These are phyloP conservation scores for Dynastes tityus DNA, from an alignment of 2,888 invertebrate species.

Conservation along the genomic window DNA sequence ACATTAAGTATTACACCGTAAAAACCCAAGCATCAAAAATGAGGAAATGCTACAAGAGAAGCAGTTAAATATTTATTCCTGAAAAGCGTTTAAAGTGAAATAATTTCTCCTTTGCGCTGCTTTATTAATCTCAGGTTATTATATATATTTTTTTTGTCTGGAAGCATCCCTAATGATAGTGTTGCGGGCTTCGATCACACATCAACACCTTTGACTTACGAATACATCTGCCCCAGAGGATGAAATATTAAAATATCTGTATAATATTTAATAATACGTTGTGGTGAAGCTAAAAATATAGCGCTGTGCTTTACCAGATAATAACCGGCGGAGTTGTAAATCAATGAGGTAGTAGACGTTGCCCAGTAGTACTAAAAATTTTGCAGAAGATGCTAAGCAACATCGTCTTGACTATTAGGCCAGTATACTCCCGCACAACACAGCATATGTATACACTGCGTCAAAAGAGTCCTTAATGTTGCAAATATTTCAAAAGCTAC, in stretches of 20 bases:
- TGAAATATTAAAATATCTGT: slow-evolving; percentile 68
- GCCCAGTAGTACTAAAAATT: slow-evolving; percentile 53
- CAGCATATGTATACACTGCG: neutral
- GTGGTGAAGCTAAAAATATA: slow-evolving; percentile 64
- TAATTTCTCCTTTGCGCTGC: slow-evolving; percentile 21
- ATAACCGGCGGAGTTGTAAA: slow-evolving; percentile 67
- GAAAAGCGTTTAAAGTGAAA: slow-evolving; percentile 20
- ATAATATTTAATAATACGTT: slow-evolving; percentile 69
- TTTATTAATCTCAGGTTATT: slow-evolving; percentile 48
- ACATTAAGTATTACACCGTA: neutral
- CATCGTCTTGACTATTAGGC: too few species aligned
- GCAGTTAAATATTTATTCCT: slow-evolving; percentile 21
- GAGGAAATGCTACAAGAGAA: neutral
- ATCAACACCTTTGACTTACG: slow-evolving; percentile 61
- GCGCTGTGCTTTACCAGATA: slow-evolving; percentile 68
- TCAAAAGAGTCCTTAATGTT: too few species aligned
- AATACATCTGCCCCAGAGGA: slow-evolving; percentile 63
- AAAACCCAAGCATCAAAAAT: neutral
- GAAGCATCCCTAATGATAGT: slow-evolving; percentile 58
- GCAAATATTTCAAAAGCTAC: too few species aligned
- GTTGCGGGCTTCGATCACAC: slow-evolving; percentile 61
- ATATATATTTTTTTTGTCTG: slow-evolving; percentile 50
- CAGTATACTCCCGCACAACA: neutral
- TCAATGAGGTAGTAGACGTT: slow-evolving; percentile 62
- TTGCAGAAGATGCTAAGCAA: neutral